These are phyloP conservation scores for Polydrusus tereticollis DNA, from an alignment of 2,888 invertebrate genomes.

Conservation along the genomic window DNA sequence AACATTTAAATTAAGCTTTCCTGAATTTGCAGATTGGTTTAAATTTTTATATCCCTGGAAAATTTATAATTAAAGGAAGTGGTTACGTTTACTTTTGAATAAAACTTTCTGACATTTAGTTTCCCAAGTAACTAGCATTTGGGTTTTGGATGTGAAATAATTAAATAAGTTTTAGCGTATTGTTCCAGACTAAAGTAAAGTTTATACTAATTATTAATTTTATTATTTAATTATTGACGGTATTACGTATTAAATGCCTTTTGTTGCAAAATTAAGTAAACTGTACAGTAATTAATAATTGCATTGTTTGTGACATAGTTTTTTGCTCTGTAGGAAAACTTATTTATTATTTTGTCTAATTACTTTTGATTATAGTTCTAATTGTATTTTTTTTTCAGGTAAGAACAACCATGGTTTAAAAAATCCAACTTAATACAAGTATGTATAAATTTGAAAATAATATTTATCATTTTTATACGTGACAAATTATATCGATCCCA, in stretches of 20 bases:
- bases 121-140: conserved; percentile 3
- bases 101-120: conserved; percentile 30
- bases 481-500: background rate
- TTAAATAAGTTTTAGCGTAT: conserved; percentile 8
- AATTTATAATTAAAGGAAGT: conserved; percentile 28
- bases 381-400: background rate
- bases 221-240: background rate
- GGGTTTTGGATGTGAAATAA: conserved; percentile 19
- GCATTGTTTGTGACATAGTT: too few species aligned
- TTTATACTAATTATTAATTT: background rate
- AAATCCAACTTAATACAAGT: too few species aligned
- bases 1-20: background rate
- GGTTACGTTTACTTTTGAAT: conserved; percentile 13
- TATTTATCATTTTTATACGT: background rate
- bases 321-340: too few species aligned
- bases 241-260: background rate
- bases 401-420: background rate
- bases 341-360: too few species aligned
- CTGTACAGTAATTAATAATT: too few species aligned
- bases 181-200: background rate
- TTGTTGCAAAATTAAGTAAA: too few species aligned
- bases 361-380: too few species aligned
- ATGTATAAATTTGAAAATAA: background rate
- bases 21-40: background rate
- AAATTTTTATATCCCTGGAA: conserved; percentile 8